Evolutionary conservation across 2,797 vertebrate genomes (phyloP), one percentile per base, ranked within the genome.

Genomic region (Bryconaethiops microstoma): DNA sequence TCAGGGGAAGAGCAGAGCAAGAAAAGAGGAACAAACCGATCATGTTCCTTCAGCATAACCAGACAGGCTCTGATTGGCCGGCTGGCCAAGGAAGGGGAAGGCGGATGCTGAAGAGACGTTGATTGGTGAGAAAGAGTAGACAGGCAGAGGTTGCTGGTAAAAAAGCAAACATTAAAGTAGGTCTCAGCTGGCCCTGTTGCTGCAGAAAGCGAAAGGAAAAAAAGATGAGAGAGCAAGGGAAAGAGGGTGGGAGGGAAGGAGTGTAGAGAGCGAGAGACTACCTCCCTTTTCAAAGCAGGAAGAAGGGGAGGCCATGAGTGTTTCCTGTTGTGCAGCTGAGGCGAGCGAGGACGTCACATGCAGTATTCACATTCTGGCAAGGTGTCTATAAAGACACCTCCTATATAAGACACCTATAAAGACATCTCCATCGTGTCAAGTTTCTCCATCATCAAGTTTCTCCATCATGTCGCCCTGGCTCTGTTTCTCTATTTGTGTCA

Each of bases 321-420:
- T 92, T 96, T 96, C 95, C 95, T 95, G 94, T 95, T 95, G 93
- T 95, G 94, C 91, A 90, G 93, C 91, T 90, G 90, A 93, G 90
- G 83, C 84, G 88, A 89, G 91, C 86, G 83, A 90, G 89, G 92
- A 94, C 92, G 92, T 95, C 94, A 94, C 92, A 92, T 17, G 64
- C 82, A 85, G 86, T 90, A 81, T 87, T 90, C 88, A 67, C 76
- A 86, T 88, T 91, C 90, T 91, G 64, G 89, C 83, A 76, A 87
- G 90, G 90, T 89, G 91, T 84, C 64, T 76, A 67, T n/a, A 77
- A 59, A 82, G 78, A 80, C 87, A n/a, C n/a, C n/a, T n/a, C n/a
- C n/a, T n/a, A n/a, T n/a, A n/a, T n/a, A n/a, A n/a, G n/a, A n/a
- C n/a, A n/a, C n/a, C n/a, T n/a, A n/a, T n/a, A n/a, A n/a, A n/a